Conservation (phyloP, 2,797 vertebrate genomes). For the Myripristis jacobus region DNA sequence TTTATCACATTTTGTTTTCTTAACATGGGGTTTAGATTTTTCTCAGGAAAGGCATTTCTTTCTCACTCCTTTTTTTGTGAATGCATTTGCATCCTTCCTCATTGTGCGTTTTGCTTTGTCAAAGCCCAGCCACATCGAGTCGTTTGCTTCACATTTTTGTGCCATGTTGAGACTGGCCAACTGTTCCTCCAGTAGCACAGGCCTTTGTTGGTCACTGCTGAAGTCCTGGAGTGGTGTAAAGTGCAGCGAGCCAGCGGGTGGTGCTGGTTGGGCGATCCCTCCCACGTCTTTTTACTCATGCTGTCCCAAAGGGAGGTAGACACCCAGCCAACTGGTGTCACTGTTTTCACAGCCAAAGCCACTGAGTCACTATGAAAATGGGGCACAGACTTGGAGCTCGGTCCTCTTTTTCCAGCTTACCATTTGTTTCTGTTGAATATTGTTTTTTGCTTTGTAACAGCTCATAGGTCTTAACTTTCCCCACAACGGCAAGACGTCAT, state of each 20-base stretch:
- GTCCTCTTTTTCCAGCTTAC: conserved; percentile 28
- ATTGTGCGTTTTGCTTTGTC: background rate
- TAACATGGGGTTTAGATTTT: too few relatives aligned
- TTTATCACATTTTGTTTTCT: background rate
- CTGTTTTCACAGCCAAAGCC: conserved; percentile 55
- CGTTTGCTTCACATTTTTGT: conserved; percentile 43
- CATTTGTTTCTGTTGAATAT: conserved; percentile 32
- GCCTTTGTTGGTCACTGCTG: conserved; percentile 56
- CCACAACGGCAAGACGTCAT: background rate
- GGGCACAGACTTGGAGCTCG: conserved; percentile 27
- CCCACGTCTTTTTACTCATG: conserved; percentile 75
- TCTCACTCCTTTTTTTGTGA: background rate
- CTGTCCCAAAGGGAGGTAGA: conserved; percentile 73
- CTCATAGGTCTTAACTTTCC: conserved; percentile 10
- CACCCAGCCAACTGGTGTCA: conserved; percentile 75
- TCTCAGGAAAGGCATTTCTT: background rate
- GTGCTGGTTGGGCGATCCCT: conserved; percentile 66
- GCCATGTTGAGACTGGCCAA: conserved; percentile 60
- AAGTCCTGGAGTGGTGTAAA: conserved; percentile 73
- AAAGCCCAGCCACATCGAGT: conserved; percentile 25
- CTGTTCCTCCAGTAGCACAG: conserved; percentile 65
- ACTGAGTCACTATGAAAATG: conserved; percentile 63
- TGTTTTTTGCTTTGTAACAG: conserved; percentile 19
- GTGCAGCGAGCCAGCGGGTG: conserved; percentile 72
- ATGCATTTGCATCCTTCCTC: background rate